These are phyloP conservation scores for honey bee (Apis mellifera) DNA, from an alignment of 1,140 invertebrate species.

Conservation along the genomic window Amel_HAv3.1 CM009943.2:11246501-11247000, in stretches of 20 bases:
- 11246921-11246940: not conserved
- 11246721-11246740: constrained; percentile 14
- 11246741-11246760: constrained; percentile 23
- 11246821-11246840: constrained; percentile 7
- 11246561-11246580: too few species aligned
- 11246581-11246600: too few species aligned
- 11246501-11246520: too few species aligned
- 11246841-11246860: not conserved
- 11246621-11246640: not conserved
- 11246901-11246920: too few species aligned
- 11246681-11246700: constrained; percentile 15
- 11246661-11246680: constrained; percentile 14
- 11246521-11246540: too few species aligned
- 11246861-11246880: not conserved
- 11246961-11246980: too few species aligned
- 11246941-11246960: too few species aligned
- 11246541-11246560: too few species aligned
- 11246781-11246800: constrained; percentile 23
- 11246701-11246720: constrained; percentile 17
- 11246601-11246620: too few species aligned
- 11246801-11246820: constrained; percentile 3
- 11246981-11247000: too few species aligned
- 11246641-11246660: not conserved
- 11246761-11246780: constrained; percentile 25
- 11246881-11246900: too few species aligned